These are phyloP conservation scores for Porites evermanni DNA, from an alignment of 92 coral and sea anemone genomes.

Conservation along the genomic window DNA sequence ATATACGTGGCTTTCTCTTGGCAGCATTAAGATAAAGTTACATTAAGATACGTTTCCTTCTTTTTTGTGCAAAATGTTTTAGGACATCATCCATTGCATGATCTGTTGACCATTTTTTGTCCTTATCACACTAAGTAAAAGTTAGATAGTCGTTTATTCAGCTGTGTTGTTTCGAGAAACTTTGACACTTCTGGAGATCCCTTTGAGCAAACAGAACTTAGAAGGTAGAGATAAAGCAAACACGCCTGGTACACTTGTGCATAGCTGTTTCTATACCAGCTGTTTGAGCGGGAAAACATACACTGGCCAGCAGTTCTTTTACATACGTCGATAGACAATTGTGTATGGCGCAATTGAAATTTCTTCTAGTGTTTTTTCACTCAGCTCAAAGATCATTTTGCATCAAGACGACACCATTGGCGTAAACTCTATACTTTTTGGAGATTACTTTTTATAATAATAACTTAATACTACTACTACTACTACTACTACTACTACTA, in stretches of 20 bases:
- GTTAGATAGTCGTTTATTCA: neutral
- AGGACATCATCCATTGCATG: too few relatives aligned
- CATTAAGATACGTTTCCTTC: too few relatives aligned
- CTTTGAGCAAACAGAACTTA: constrained; percentile 6
- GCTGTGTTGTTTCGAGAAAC: neutral
- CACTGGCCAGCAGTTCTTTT: neutral
- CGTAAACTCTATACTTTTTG: too few relatives aligned
- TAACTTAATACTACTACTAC: too few relatives aligned
- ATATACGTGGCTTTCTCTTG: too few relatives aligned
- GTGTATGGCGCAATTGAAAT: neutral
- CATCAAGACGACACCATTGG: too few relatives aligned
- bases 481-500: too few relatives aligned
- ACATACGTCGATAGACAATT: neutral
- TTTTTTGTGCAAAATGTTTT: too few relatives aligned
- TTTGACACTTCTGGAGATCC: neutral
- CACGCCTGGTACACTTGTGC: constrained; percentile 4
- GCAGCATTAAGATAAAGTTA: too few relatives aligned
- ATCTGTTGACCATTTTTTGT: too few relatives aligned
- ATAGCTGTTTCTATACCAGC: neutral
- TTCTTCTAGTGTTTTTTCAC: neutral
- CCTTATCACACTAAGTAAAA: neutral
- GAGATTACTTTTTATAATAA: too few relatives aligned
- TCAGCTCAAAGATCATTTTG: too few relatives aligned
- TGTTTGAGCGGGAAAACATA: constrained; percentile 7
- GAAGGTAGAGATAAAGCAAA: neutral